Conservation (phyloP, 1,140 invertebrate genomes). For the Drosophila yakuba region DNA sequence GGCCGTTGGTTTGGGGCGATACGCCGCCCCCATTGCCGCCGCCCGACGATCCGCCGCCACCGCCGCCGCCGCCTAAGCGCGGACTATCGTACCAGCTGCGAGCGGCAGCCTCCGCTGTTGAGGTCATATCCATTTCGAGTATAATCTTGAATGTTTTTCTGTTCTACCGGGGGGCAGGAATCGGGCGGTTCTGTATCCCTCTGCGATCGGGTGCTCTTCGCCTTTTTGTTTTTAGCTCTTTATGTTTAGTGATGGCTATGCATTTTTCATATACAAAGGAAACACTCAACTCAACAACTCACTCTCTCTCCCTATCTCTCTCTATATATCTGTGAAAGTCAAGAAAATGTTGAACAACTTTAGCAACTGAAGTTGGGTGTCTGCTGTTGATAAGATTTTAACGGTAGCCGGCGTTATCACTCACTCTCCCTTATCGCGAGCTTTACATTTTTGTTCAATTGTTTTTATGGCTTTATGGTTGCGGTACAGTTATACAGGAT, state of each 20-base stretch:
- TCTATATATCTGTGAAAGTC: constrained; percentile 27
- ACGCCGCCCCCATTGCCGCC: constrained; percentile 62
- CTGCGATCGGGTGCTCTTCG: background rate
- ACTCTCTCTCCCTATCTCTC: background rate
- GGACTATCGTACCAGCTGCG: constrained; percentile 85
- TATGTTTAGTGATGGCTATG: constrained; percentile 1
- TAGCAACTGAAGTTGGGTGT: constrained; percentile 58
- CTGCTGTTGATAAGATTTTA: constrained; percentile 69
- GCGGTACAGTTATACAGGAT: constrained; percentile 45
- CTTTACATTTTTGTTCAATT: constrained; percentile 57
- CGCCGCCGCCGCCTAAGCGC: constrained; percentile 78
- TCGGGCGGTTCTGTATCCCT: background rate
- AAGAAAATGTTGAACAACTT: constrained; percentile 37
- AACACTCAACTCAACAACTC: background rate
- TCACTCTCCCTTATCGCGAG: constrained; percentile 46
- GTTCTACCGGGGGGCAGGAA: constrained; percentile 54
- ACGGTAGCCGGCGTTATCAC: constrained; percentile 72
- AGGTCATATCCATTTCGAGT: constrained; percentile 85
- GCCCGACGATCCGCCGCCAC: constrained; percentile 51
- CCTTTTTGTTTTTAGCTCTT: background rate
- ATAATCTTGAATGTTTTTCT: constrained; percentile 84
- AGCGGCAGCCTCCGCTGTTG: constrained; percentile 84
- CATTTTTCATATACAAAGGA: constrained; percentile 16
- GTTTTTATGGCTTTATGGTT: constrained; percentile 50
- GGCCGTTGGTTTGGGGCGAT: constrained; percentile 78